These are phyloP conservation scores for Salticus scenicus DNA, from an alignment of 2,888 invertebrate species.

Conservation along the genomic window DNA sequence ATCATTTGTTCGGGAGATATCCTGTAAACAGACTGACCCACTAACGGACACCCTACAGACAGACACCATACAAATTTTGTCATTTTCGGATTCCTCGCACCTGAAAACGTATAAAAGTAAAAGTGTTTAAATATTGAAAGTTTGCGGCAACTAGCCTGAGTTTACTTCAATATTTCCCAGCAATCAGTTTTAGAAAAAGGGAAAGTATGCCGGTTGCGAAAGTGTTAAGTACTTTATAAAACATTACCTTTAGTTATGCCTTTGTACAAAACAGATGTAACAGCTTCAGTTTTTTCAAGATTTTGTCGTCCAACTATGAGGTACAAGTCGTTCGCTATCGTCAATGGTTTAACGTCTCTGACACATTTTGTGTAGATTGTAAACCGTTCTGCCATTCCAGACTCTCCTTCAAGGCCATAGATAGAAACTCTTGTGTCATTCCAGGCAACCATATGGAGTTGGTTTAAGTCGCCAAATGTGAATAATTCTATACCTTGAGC, in stretches of 20 bases:
- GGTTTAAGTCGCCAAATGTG: constrained; percentile 34
- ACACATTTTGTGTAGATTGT: constrained; percentile 36
- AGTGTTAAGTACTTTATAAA: no score
- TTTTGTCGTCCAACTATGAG: constrained; percentile 46
- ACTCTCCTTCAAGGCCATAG: constrained; percentile 49
- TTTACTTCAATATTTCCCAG: no score
- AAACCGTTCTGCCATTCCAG: constrained; percentile 24
- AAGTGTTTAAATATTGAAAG: background rate
- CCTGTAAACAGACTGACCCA: no score
- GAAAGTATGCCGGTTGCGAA: no score
- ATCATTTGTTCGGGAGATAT: no score
- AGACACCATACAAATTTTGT: no score
- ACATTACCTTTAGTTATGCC: constrained; percentile 47
- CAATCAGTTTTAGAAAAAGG: no score
- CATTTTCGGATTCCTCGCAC: no score
- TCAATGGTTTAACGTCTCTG: constrained; percentile 30
- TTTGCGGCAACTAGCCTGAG: no score
- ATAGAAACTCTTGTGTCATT: constrained; percentile 38
- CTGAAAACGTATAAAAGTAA: no score
- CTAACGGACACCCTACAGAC: no score
- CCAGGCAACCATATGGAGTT: constrained; percentile 33
- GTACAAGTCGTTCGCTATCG: constrained; percentile 21
- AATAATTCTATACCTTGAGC: constrained; percentile 40
- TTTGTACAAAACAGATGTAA: constrained; percentile 43
- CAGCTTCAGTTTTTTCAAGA: background rate